Base-by-base conservation (phyloP, 2,888 invertebrate genomes). In the Megastigmus dorsalis region DNA sequence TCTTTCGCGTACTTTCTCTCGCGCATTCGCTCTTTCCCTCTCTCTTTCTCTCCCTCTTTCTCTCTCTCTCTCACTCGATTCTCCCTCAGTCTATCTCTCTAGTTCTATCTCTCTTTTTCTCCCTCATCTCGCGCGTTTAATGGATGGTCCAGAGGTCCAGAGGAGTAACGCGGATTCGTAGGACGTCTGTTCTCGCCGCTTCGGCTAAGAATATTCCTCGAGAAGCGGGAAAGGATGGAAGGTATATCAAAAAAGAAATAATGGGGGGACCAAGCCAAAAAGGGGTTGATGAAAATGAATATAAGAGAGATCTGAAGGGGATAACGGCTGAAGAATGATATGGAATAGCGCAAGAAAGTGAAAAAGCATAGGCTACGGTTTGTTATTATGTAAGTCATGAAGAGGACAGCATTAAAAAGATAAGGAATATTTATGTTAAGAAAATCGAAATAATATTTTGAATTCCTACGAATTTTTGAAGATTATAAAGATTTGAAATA, bases 131-230 rank as follows among this genome's bases (percentile, higher is more conserved):
- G 78, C 84, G 80, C 82, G 79, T 85, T 85, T 86, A 87, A 87
- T 86, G 84, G 85, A 87, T 86, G 87, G 82, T 81, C 83, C 82
- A 80, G 82, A 84, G n/a, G n/a, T n/a, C n/a, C n/a, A n/a, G 82
- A 84, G 55, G 62, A 68, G 84, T 75, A 78, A 78, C 82, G 83
- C 82, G 82, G 82, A 82, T 82, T 84, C 82, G 82, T 84, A 84
- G 83, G 82, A 82, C 84, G 84, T 87, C 83, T 87, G 87, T 88
- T 88, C 85, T 88, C 82, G 85, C 86, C 86, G 86, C 83, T 59
- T 15, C 54, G 10, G 62, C 23, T 33, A 9, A 4, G 48, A 43
- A 67, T 55, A 63, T 48, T 52, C 30, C 38, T 23, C 20, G 45
- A 28, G 60, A 67, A 66, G 54, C 50, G 66, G 60, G 41, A 66